phyloP scores from a whole-genome alignment of 2,113 vertebrate genomes.

The Campylomormyrus tamandua region DNA sequence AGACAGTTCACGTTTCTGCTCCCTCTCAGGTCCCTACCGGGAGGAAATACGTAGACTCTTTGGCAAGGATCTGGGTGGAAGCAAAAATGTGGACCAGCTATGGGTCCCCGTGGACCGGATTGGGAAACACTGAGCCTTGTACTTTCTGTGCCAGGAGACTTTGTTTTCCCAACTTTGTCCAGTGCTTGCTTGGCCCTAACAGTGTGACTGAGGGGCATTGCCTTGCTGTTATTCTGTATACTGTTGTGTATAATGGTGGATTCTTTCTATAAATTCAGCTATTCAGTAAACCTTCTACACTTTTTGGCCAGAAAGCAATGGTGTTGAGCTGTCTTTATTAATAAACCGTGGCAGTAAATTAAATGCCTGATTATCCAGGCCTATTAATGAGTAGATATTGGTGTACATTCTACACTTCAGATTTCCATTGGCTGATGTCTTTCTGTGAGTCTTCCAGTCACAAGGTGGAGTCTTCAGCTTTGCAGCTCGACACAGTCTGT shows the following conservation, averaged over 20 bases:
- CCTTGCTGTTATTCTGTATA: neutral
- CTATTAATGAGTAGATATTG: neutral
- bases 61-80: neutral
- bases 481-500: neutral
- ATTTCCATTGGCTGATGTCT: neutral
- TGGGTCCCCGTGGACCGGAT: neutral
- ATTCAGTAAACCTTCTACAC: neutral
- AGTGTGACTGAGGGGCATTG: neutral
- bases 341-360: neutral
- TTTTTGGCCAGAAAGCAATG: neutral
- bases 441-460: neutral
- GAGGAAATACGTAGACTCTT: neutral
- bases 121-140: neutral
- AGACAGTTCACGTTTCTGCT: neutral
- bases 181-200: neutral
- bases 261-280: neutral
- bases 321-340: neutral
- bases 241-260: neutral
- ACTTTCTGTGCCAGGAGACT: neutral
- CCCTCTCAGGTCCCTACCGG: neutral
- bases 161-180: neutral
- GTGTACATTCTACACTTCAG: neutral
- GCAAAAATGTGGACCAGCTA: neutral
- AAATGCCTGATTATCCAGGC: neutral
- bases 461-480: neutral